A percentile compares a stretch with the other conserved stretches of the same genome.
Conservation (phyloP, 1,140 invertebrate species). For the Dreissena polymorpha region DNA sequence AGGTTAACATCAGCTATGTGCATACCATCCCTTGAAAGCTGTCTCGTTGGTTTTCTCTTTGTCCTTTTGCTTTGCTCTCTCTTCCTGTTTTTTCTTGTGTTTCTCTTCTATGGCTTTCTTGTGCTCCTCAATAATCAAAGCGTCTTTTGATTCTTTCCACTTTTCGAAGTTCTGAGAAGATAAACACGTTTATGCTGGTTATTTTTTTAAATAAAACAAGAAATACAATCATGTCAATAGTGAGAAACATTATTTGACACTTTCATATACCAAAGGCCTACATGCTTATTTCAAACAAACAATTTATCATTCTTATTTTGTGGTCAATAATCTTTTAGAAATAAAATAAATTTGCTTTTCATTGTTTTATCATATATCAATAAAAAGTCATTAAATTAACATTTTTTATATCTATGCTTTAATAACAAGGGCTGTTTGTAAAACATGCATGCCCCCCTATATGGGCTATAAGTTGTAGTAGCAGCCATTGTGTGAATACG, state of each 20-base stretch:
- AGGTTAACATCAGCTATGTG: neutral
- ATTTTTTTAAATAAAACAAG: neutral
- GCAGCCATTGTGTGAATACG: too few species aligned
- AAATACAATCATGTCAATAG: neutral
- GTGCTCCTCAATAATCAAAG: conserved; percentile 35
- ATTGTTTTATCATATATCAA: too few species aligned
- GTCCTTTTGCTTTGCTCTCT: conserved; percentile 28
- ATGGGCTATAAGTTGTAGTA: too few species aligned
- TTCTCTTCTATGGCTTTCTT: conserved; percentile 43
- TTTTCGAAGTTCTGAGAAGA: conserved; percentile 39
- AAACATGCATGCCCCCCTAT: too few species aligned
- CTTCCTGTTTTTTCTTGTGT: conserved; percentile 43
- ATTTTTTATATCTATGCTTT: too few species aligned
- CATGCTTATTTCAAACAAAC: too few species aligned
- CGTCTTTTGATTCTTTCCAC: conserved; percentile 49
- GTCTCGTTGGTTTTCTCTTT: conserved; percentile 46
- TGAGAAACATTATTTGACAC: neutral
- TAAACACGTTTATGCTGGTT: neutral
- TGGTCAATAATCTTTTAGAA: too few species aligned
- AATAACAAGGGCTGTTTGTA: too few species aligned
- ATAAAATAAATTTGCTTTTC: too few species aligned
- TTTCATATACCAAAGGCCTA: neutral
- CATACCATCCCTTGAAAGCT: conserved; percentile 43
- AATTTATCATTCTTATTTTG: too few species aligned
- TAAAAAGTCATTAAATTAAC: too few species aligned